Percentiles rank a stretch among this genome's conserved stretches.
phyloP scores from a whole-genome alignment of 1,140 invertebrate genomes.

The Helicoverpa zea region DNA sequence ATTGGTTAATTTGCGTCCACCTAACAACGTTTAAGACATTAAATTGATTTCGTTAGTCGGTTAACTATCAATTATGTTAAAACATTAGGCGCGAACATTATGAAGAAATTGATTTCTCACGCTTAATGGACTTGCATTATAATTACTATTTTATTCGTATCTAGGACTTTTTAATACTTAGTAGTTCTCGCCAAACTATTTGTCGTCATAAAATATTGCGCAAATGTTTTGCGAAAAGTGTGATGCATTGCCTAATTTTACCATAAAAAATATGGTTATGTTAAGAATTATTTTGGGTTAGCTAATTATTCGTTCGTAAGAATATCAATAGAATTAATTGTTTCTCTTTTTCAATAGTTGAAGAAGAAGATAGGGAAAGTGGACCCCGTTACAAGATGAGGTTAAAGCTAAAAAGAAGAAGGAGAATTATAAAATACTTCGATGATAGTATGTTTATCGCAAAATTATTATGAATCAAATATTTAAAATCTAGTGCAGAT shows the following conservation, averaged over 20 bases:
- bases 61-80: slow-evolving; percentile 9
- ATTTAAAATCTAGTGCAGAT: slow-evolving; percentile 18
- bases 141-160: background rate
- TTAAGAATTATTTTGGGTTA: no score
- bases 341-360: no score
- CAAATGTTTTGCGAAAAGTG: no score
- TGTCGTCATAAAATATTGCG: background rate
- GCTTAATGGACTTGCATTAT: background rate
- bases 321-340: no score
- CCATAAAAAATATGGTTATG: no score
- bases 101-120: slow-evolving; percentile 17
- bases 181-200: background rate
- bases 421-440: background rate
- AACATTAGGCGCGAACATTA: slow-evolving; percentile 14
- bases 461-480: slow-evolving; percentile 11
- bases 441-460: background rate
- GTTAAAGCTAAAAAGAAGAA: no score
- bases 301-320: no score
- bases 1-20: slow-evolving; percentile 22
- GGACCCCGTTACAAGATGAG: no score
- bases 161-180: background rate
- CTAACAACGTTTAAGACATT: slow-evolving; percentile 16
- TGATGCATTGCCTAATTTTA: no score
- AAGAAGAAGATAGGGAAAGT: no score
- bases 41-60: slow-evolving; percentile 35